These are phyloP conservation scores for Malacoraja senta DNA, from an alignment of 2,797 vertebrate species.

Conservation along the genomic window DNA sequence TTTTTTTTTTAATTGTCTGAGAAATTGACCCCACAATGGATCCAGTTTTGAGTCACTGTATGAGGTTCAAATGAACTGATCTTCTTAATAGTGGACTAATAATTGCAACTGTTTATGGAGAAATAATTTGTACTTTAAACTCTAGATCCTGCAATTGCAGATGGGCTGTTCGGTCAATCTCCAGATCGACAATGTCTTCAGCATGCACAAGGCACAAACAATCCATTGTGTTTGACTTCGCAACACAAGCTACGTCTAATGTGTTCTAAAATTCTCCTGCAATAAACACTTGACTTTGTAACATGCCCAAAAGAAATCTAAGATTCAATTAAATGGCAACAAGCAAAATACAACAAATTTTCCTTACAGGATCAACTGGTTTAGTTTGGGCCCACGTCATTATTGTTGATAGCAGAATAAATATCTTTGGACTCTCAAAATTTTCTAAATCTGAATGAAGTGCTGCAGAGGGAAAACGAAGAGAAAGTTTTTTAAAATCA, in stretches of 20 bases:
- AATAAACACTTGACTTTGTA: background rate
- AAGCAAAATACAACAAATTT: background rate
- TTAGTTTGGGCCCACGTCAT: constrained; percentile 83
- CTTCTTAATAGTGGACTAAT: background rate
- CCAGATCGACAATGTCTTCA: background rate
- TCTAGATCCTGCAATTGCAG: background rate
- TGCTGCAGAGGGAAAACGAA: constrained; percentile 54
- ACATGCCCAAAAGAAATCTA: background rate
- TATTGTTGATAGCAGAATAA: constrained; percentile 81
- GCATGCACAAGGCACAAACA: background rate
- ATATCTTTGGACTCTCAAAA: constrained; percentile 70
- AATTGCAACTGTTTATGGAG: background rate
- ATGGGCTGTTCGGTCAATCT: background rate
- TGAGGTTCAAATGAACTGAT: too few relatives aligned
- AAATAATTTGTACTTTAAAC: background rate
- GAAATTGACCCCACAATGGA: background rate
- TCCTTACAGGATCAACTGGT: constrained; percentile 65
- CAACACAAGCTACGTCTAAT: background rate
- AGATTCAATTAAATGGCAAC: background rate
- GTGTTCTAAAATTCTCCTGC: background rate
- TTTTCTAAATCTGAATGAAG: constrained; percentile 57
- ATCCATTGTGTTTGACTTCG: background rate
- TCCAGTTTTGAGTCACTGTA: background rate
- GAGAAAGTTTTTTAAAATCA: background rate
- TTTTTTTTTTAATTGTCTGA: background rate